A percentile compares a stretch with the other conserved stretches of the same genome.
phyloP scores from a whole-genome alignment of 2,113 vertebrate genomes.

The Chaetodon trifascialis region DNA sequence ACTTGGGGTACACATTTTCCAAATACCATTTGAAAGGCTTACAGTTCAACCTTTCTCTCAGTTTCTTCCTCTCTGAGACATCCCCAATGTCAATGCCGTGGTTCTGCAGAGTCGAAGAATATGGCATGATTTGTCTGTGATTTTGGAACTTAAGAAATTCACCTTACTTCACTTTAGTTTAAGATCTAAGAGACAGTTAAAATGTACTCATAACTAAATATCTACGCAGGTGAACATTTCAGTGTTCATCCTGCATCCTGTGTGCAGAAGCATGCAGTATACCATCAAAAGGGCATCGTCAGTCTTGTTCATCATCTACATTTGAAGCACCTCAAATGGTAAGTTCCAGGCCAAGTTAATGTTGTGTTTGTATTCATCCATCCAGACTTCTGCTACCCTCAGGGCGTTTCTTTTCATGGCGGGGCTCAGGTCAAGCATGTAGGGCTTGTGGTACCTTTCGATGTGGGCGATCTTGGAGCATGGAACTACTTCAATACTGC shows the following conservation, averaged over 20 bases:
- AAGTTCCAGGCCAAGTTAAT: constrained; percentile 86
- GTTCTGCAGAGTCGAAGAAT: constrained; percentile 80
- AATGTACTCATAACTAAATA: not conserved
- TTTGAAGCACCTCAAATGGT: constrained; percentile 78
- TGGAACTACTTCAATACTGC: constrained; percentile 85
- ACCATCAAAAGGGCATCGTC: not conserved
- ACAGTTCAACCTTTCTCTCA: constrained; percentile 91
- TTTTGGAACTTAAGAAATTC: not conserved
- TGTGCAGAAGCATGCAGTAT: not conserved
- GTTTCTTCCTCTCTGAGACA: constrained; percentile 88
- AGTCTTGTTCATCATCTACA: not conserved
- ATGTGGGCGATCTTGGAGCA: constrained; percentile 86
- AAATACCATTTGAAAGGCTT: constrained; percentile 97
- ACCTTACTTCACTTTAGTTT: not conserved
- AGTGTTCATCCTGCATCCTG: not conserved
- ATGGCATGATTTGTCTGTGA: not conserved
- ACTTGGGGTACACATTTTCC: constrained; percentile 92
- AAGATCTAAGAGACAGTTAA: too few relatives aligned
- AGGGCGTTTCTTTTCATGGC: constrained; percentile 82
- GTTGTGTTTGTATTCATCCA: constrained; percentile 88
- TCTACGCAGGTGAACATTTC: not conserved
- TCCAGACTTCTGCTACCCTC: constrained; percentile 85
- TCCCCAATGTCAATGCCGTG: constrained; percentile 95
- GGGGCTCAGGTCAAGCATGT: constrained; percentile 65
- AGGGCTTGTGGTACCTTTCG: constrained; percentile 86